Base-by-base conservation (phyloP, 2,113 vertebrate species). In the Arothron firmamentum region DNA sequence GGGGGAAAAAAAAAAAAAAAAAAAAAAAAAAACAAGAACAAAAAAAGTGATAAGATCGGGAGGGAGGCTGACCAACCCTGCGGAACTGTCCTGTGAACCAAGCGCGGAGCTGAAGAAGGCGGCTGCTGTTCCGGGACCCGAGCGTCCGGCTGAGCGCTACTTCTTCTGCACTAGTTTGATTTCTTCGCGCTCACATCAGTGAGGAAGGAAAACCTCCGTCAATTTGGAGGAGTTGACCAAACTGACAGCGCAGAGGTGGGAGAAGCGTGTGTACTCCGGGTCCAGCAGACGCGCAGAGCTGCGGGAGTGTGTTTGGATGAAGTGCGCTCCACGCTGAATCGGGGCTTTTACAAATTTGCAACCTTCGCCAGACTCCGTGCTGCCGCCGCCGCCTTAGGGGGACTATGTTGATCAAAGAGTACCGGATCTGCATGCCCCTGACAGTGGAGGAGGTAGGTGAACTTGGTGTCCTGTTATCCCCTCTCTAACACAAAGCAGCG, bases 381-480 rank as follows among this genome's bases (percentile, higher is more conserved):
- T 65, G 55, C 57, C 15, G 47, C 15, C 11, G 42, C 5, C 18
- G 18, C 53, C 51, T 2, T 55, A 61, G 49, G 16, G 34, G 21
- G 78, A 84, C 78, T 70, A 94, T 94, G 93, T 83, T 94, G 81
- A 67, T 93, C 86, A 94, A 94, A 83, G 93, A 94, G 83, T 94
- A 94, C 78, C 92, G 93, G 78, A 94, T 94, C 85, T 94, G 93
- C 80, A 94, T 94, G 93, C 93, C 93, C 0, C 93, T 94, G 61
- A 92, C 92, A 5, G 93, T 93, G 16, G 93, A 94, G 68, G 93
- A 94, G 93, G 93, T 94, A 84, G 86, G 88, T 59, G 53, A 76
- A 83, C 63, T 82, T 80, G 16, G 2, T 47, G 0, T 25, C 1
- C 13, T 58, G 46, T 48, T 53, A 18, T 20, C 21, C 43, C 45